Evolutionary conservation across 2,113 vertebrate species (phyloP).

Genomic region (Anhinga anhinga): DNA sequence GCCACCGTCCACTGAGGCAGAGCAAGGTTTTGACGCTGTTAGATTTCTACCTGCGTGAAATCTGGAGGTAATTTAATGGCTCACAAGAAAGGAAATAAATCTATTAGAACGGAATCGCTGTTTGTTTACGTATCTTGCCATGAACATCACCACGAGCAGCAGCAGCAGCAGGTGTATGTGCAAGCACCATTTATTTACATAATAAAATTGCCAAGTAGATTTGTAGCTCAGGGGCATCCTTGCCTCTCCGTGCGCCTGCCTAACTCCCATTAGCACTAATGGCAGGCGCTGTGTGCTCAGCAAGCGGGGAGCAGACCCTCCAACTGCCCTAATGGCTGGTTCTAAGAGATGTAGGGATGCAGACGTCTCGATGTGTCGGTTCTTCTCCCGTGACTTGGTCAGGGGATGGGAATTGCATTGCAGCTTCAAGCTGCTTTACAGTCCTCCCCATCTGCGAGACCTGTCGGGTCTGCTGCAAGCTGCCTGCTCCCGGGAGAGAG

Average conservation of each 20-base stretch:
- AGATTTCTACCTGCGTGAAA: background rate
- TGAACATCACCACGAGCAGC: background rate
- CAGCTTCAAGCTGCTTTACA: background rate
- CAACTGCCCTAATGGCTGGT: background rate
- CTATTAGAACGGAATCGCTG: background rate
- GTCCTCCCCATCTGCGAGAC: background rate
- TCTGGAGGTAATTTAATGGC: constrained; percentile 19
- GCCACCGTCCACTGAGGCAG: background rate
- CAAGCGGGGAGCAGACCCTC: background rate
- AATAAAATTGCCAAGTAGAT: constrained; percentile 44
- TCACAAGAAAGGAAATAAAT: constrained; percentile 22
- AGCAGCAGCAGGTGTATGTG: constrained; percentile 48
- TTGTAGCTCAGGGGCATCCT: constrained; percentile 49
- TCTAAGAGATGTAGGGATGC: background rate
- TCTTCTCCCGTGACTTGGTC: background rate
- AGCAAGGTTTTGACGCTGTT: background rate
- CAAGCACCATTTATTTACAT: constrained; percentile 56
- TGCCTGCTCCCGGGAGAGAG: background rate
- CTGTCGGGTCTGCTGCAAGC: background rate
- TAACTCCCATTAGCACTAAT: background rate
- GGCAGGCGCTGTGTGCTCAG: background rate
- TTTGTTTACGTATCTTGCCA: constrained; percentile 28
- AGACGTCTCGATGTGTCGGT: background rate
- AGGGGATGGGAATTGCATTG: background rate
- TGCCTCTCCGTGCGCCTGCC: background rate